phyloP scores from a whole-genome alignment of 1,140 invertebrate genomes.

The Diploscapter pachys region DNA sequence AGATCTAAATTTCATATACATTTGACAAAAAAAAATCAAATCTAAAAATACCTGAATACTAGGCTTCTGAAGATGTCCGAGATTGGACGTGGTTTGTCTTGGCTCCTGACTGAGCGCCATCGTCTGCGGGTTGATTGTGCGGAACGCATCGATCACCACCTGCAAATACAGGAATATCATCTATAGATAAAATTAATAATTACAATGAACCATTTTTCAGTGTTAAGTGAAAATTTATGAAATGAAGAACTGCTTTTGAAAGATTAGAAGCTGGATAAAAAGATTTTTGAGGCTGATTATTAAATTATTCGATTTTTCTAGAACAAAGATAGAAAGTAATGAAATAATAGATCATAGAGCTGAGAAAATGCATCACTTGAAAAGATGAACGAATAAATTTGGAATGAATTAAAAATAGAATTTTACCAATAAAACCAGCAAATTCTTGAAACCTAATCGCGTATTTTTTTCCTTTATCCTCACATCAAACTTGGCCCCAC shows the following conservation, averaged over 20 bases:
- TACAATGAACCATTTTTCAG: no score
- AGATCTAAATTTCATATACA: background rate
- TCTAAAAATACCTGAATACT: conserved; percentile 69
- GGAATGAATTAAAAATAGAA: no score
- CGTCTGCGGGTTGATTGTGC: conserved; percentile 96
- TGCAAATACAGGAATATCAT: conserved; percentile 66
- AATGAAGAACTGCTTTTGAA: conserved; percentile 13
- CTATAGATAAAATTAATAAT: conserved; percentile 81
- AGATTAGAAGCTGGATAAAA: background rate
- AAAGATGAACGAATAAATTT: no score
- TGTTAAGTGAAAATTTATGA: background rate
- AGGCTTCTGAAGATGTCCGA: conserved; percentile 96
- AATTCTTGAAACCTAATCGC: no score
- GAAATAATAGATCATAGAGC: no score
- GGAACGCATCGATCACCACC: conserved; percentile 66
- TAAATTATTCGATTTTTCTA: no score
- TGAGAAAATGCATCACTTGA: no score
- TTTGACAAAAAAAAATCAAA: background rate
- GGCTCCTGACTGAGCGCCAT: conserved; percentile 98
- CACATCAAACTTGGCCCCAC: no score
- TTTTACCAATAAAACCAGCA: no score
- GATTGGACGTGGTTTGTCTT: conserved; percentile 94
- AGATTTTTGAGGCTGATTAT: background rate
- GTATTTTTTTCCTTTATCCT: no score
- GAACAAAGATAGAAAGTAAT: no score